Evolutionary conservation across 2,797 vertebrate genomes (phyloP), one percentile per base, ranked within the genome.

Genomic region (Cyclura pinguis): DNA sequence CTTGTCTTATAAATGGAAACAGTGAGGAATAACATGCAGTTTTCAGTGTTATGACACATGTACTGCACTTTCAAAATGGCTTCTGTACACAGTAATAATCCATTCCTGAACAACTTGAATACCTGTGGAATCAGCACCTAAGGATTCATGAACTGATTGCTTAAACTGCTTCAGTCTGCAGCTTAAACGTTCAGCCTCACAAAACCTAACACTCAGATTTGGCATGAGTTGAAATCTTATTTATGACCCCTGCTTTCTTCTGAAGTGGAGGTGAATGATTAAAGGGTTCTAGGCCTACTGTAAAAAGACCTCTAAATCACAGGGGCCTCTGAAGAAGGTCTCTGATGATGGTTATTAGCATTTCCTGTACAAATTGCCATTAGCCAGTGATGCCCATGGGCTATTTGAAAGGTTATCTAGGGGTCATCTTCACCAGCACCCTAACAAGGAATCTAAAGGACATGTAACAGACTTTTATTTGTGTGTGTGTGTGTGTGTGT

Each of bases 281-380:
- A n/a, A 89, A 95, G 92, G 81, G 47, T 78, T 87, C 50, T 88
- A 87, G 69, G 78, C 13, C 52, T 80, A 89, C 81, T 87, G 64
- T 89, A 57, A 77, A 32, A 88, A 93, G 64, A 80, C 83, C 57
- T 94, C 86, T 94, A 93, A 93, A 94, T 93, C 85, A 87, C 32
- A 22, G 69, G 42, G 76, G 91, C 62, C 67, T 93, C 32, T 78
- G 38, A 27, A 92, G 80, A 92, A 93, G 47, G 22, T 74, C 93
- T 88, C 84, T 84, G 86, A 91, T 87, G 64, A 92, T 91, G 62
- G 64, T 80, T 85, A 88, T 93, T 93, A 95, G 90, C 1, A 12
- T 88, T 93, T 95, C 92, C 89, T 80, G 32, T 94, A 93, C 80
- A 93, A 95, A 96, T 88, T 92, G 42, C 57, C 52, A 57, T 91